A percentile compares a stretch with the other conserved stretches of the same genome.
phyloP scores from a whole-genome alignment of 1,140 invertebrate genomes.

The Diorhabda sublineata region DNA sequence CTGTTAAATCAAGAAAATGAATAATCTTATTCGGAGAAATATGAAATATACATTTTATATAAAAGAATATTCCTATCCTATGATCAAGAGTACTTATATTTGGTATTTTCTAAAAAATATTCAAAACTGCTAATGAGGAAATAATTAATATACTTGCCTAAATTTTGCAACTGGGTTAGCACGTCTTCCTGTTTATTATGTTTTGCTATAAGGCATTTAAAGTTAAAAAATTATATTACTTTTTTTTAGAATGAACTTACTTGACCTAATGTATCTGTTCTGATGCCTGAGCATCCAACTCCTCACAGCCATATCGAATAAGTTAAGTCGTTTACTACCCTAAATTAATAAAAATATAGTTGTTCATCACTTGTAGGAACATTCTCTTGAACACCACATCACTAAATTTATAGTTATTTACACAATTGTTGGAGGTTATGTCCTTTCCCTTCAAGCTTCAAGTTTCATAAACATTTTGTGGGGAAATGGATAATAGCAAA shows the following conservation, averaged over 20 bases:
- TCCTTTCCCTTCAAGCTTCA: neutral
- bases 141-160: conserved; percentile 22
- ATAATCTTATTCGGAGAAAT: no score
- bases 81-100: neutral
- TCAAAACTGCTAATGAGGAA: neutral
- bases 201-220: conserved; percentile 19
- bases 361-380: conserved; percentile 19
- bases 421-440: conserved; percentile 14
- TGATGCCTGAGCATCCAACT: conserved; percentile 29
- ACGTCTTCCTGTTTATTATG: conserved; percentile 29
- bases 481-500: conserved; percentile 8
- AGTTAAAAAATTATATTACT: conserved; percentile 3
- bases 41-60: no score
- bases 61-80: no score
- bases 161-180: conserved; percentile 22
- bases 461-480: conserved; percentile 7
- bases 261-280: conserved; percentile 23
- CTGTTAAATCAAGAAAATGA: no score
- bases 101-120: conserved; percentile 7
- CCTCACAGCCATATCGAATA: conserved; percentile 26
- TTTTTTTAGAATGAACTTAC: conserved; percentile 22
- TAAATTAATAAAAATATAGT: conserved; percentile 19
- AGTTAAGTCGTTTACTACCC: conserved; percentile 9
- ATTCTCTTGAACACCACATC: conserved; percentile 17
- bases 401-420: conserved; percentile 15